Conservation (phyloP, 1,140 invertebrate genomes). For the Hylaeus anthracinus region DNA sequence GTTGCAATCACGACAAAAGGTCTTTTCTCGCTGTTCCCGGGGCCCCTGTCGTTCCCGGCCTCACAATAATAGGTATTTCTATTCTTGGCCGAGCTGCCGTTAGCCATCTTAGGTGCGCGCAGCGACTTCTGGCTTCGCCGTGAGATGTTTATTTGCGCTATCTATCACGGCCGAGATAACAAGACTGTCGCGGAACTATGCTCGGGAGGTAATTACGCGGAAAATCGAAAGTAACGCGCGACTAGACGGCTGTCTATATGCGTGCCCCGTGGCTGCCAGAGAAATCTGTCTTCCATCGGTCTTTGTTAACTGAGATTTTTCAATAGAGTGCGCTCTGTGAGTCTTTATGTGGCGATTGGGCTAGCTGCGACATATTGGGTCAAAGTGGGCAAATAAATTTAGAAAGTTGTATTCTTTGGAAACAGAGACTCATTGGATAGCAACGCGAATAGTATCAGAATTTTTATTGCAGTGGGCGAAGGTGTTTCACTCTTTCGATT, state of each 20-base stretch:
- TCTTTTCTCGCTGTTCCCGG: slow-evolving; percentile 15
- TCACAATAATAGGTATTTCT: slow-evolving; percentile 57
- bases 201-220: slow-evolving; percentile 54
- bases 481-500: too few species aligned
- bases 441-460: too few species aligned
- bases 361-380: too few species aligned
- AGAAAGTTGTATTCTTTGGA: too few species aligned
- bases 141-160: slow-evolving; percentile 67
- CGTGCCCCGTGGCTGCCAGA: neutral
- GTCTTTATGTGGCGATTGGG: too few species aligned
- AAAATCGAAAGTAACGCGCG: slow-evolving; percentile 59
- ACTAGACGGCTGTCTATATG: neutral
- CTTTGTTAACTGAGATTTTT: neutral
- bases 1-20: slow-evolving; percentile 33
- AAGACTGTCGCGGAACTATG: slow-evolving; percentile 60
- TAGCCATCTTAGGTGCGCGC: slow-evolving; percentile 51
- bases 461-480: too few species aligned
- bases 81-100: slow-evolving; percentile 53
- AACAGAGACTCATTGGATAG: too few species aligned
- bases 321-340: too few species aligned
- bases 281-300: slow-evolving; percentile 4
- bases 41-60: slow-evolving; percentile 10
- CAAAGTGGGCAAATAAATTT: too few species aligned
- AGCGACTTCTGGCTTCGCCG: slow-evolving; percentile 46
- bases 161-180: slow-evolving; percentile 65